Evolutionary conservation across 2,888 invertebrate species (phyloP), one percentile per base, ranked within the genome.

Genomic region (Augiades crinisus): DNA sequence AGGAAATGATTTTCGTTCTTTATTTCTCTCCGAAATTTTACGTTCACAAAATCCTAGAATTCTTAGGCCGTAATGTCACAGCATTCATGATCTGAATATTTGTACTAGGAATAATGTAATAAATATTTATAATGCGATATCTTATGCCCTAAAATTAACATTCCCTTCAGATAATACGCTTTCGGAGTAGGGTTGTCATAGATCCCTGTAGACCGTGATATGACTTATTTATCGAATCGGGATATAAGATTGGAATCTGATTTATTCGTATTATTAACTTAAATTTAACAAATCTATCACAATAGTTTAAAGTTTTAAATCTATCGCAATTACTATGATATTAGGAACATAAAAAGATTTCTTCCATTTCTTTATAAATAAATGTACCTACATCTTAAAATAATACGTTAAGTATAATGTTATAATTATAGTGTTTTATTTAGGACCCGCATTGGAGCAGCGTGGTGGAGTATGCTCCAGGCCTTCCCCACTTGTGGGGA

Each of bases 151-250:
- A n/a, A 34, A 49, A 49, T 49, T 41, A 41, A 24, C 49, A 41
- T 49, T 33, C 38, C 30, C 19, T 24, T 3, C 24, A 34, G 49
- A 49, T 49, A 49, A 49, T 24, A 33, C 33, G 34, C 41, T 41
- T 49, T 34, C 16, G 22, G 47, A 41, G 41, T 40, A 49, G 49
- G 49, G 49, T 49, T 49, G 49, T 34, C 47, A 41, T 34, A 40
- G 24, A 33, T 49, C 47, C 33, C 41, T 5, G 31, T 13, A 31
- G 33, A 38, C 13, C 14, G 30, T 33, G 47, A 47, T 47, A 47
- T 38, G 47, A 47, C 38, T 38, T 47, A 38, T 47, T 47, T 38
- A 47, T 47, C 31, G 31, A 37, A 22, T 16, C 13, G n/a, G 7
- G 31, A 30, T 38, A 37, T 16, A 17, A n/a, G n/a, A 27, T 22